Evolutionary conservation across 2,797 vertebrate species (phyloP).

Genomic region (Ibycter americanus): DNA sequence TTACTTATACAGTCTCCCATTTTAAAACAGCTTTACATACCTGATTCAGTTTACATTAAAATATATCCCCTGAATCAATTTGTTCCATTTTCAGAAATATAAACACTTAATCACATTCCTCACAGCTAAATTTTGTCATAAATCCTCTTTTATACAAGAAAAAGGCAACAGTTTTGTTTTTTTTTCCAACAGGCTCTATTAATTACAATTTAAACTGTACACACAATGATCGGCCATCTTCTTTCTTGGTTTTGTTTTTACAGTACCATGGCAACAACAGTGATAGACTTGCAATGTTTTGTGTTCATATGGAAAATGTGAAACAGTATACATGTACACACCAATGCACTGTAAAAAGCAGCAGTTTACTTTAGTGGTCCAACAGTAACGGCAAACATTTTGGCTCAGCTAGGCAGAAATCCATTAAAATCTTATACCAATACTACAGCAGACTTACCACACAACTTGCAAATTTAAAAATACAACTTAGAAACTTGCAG

Average conservation of each 20-base stretch:
- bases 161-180: constrained; percentile 93
- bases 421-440: constrained; percentile 71
- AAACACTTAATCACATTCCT: constrained; percentile 97
- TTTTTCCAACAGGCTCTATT: constrained; percentile 89
- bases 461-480: constrained; percentile 68
- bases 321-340: constrained; percentile 87
- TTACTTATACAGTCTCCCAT: constrained; percentile 86
- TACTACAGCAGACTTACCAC: constrained; percentile 75
- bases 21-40: constrained; percentile 95
- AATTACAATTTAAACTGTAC: constrained; percentile 95
- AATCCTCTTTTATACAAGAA: constrained; percentile 99
- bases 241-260: constrained; percentile 80
- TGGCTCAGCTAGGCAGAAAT: constrained; percentile 98
- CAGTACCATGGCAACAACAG: constrained; percentile 96
- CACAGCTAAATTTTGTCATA: constrained; percentile 93
- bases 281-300: constrained; percentile 89
- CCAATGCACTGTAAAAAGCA: constrained; percentile 85
- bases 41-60: constrained; percentile 98
- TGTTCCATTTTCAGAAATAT: constrained; percentile 94
- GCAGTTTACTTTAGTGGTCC: constrained; percentile 89
- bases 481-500: constrained; percentile 48
- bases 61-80: constrained; percentile 91
- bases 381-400: constrained; percentile 83
- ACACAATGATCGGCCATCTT: constrained; percentile 88
- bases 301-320: constrained; percentile 83